A percentile compares a stretch with the other conserved stretches of the same genome.
Conservation (phyloP, 1,140 invertebrate genomes). For the Rhysida immarginata region DNA sequence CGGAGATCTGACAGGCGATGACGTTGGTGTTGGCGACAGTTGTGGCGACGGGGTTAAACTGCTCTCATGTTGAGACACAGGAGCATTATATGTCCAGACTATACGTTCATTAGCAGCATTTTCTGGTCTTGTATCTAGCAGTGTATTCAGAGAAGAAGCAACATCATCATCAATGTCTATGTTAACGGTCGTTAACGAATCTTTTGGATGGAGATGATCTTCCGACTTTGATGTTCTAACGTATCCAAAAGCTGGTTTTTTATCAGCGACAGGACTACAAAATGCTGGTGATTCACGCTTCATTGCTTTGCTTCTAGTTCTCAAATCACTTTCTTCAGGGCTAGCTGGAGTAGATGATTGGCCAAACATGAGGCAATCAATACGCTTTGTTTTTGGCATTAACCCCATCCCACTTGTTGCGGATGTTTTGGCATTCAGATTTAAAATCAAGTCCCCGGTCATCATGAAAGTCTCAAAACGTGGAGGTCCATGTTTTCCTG, state of each 20-base stretch:
- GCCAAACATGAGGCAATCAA: slow-evolving; percentile 31
- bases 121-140: slow-evolving; percentile 53
- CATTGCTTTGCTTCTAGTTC: slow-evolving; percentile 18
- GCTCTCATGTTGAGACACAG: slow-evolving; percentile 27
- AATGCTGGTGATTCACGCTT: slow-evolving; percentile 23
- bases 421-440: slow-evolving; percentile 48
- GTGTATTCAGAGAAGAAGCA: slow-evolving; percentile 75
- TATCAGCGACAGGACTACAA: slow-evolving; percentile 18
- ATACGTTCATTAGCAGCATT: slow-evolving; percentile 42
- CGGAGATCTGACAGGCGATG: slow-evolving; percentile 49
- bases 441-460: slow-evolving; percentile 90
- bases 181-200: slow-evolving; percentile 59
- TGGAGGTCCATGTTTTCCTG: slow-evolving; percentile 14
- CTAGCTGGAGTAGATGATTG: slow-evolving; percentile 63
- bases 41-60: slow-evolving; percentile 44
- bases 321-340: slow-evolving; percentile 45
- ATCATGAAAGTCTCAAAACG: slow-evolving; percentile 85
- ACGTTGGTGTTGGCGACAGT: slow-evolving; percentile 64
- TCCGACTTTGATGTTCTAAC: slow-evolving; percentile 68
- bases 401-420: slow-evolving; percentile 27
- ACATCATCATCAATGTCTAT: slow-evolving; percentile 77
- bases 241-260: slow-evolving; percentile 20
- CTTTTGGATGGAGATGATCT: slow-evolving; percentile 68
- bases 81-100: slow-evolving; percentile 81
- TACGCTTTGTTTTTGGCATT: slow-evolving; percentile 43